Evolutionary conservation across 2,113 vertebrate genomes (phyloP).

Genomic region (Tupaia tana): DNA sequence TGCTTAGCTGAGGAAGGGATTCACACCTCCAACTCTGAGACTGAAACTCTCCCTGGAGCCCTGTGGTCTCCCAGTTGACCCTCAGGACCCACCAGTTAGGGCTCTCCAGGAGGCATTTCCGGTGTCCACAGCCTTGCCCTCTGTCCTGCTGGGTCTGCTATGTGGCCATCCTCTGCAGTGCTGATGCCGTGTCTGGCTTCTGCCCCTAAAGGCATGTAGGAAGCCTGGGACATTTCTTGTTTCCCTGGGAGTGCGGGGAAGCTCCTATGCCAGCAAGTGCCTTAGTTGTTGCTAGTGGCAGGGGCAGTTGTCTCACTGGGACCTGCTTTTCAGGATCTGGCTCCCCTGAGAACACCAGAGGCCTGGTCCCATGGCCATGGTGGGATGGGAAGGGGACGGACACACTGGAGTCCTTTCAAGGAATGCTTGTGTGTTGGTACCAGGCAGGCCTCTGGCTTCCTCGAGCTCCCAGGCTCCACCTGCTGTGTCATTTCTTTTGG

Average conservation of each 20-base stretch:
- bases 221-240: background rate
- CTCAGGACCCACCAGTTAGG: background rate
- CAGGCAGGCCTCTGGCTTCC: background rate
- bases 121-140: too few species aligned
- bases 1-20: background rate
- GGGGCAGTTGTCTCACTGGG: background rate
- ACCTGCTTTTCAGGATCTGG: background rate
- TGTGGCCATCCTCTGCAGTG: background rate
- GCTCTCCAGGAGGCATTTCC: background rate
- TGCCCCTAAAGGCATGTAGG: background rate
- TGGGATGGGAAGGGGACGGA: background rate
- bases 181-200: background rate
- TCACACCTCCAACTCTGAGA: background rate
- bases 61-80: background rate
- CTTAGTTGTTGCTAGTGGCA: background rate
- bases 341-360: too few species aligned
- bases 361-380: background rate
- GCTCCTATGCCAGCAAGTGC: background rate
- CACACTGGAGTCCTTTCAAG: fast-evolving
- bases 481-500: fast-evolving
- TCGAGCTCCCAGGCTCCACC: background rate
- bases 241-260: background rate
- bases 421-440: fast-evolving
- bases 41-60: fast-evolving
- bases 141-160: background rate